These are phyloP conservation scores for Phlogophora meticulosa DNA, from an alignment of 2,888 invertebrate genomes.

Conservation along the genomic window DNA sequence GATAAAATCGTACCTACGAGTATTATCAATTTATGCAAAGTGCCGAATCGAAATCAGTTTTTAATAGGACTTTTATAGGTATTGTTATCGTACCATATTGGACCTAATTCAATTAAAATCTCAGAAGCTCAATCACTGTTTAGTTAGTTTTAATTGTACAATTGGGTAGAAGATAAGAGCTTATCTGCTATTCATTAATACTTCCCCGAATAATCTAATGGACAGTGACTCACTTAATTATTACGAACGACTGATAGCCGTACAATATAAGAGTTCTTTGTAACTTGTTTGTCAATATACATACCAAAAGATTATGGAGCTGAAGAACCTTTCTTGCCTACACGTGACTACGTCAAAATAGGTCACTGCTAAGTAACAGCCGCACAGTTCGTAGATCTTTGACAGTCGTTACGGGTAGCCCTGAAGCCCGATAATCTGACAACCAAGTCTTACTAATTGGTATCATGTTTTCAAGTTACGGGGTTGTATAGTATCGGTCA, in stretches of 20 bases:
- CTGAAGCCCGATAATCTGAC: no score
- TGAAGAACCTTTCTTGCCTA: neutral
- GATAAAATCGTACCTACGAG: neutral
- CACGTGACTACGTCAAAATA: no score
- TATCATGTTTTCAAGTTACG: no score
- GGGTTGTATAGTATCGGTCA: no score
- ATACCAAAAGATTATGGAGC: neutral
- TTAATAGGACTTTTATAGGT: neutral
- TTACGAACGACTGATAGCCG: neutral
- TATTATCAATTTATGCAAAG: neutral
- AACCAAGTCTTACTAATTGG: no score
- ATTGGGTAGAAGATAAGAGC: conserved; percentile 24
- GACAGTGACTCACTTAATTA: conserved; percentile 13
- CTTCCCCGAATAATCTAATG: conserved; percentile 24
- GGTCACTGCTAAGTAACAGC: no score
- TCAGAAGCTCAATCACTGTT: neutral
- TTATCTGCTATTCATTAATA: conserved; percentile 29
- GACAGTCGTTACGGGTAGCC: neutral
- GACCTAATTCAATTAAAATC: conserved; percentile 9
- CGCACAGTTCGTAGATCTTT: no score
- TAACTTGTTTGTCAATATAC: neutral
- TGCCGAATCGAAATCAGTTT: neutral
- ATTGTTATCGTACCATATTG: neutral
- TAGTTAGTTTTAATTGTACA: neutral
- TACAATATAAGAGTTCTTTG: neutral